phyloP scores from a whole-genome alignment of 2,888 invertebrate species.

The Belgica antarctica region DNA sequence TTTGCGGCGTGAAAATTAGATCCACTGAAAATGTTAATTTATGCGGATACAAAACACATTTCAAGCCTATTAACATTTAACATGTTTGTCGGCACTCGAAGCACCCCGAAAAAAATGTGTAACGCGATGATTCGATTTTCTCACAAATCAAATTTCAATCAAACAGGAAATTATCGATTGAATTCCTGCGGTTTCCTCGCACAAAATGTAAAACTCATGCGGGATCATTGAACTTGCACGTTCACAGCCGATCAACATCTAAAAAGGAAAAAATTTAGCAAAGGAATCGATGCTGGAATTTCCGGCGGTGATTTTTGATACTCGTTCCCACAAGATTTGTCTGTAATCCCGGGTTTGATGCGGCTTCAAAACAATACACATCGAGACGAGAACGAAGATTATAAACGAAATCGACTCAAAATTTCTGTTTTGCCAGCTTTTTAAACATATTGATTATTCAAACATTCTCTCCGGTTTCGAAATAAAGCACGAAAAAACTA shows the following conservation, averaged over 20 bases:
- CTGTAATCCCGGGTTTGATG: no score
- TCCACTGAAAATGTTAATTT: background rate
- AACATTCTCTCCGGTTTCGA: constrained; percentile 1
- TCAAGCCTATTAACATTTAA: background rate
- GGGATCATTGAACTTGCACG: constrained; percentile 1
- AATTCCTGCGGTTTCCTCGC: constrained; percentile 17
- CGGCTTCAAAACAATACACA: constrained; percentile 3
- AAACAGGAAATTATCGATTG: constrained; percentile 37
- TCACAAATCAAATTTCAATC: background rate
- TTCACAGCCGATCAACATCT: no score
- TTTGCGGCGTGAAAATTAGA: constrained; percentile 11
- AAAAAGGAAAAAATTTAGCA: no score
- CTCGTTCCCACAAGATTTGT: background rate
- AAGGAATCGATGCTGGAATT: background rate
- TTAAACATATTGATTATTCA: constrained; percentile 27
- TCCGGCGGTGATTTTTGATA: constrained; percentile 12
- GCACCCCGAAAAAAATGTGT: background rate
- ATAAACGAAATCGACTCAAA: background rate
- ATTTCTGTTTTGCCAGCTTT: constrained; percentile 3
- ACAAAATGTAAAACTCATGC: background rate
- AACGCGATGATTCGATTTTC: constrained; percentile 13
- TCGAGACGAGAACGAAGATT: background rate
- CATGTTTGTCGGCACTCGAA: background rate
- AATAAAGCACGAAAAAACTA: background rate
- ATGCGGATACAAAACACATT: background rate